phyloP scores from a whole-genome alignment of 2,888 invertebrate genomes.

The Pemphredon lugubris region DNA sequence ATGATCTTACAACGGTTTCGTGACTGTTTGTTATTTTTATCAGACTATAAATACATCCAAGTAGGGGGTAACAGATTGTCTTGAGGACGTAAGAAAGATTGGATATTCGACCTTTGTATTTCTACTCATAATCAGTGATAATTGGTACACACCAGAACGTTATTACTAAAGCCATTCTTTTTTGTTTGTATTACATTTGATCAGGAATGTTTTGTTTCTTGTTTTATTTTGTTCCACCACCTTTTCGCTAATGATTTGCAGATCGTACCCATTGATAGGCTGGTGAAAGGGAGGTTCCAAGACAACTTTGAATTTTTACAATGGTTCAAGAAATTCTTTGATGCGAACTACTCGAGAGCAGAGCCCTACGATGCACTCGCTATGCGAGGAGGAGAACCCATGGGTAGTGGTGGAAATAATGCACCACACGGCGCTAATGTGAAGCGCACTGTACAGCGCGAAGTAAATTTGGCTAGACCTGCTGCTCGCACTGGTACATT shows the following conservation, averaged over 20 bases:
- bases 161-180: too few species aligned
- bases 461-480: slow-evolving; percentile 83
- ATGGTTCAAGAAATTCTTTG: slow-evolving; percentile 99
- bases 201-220: slow-evolving; percentile 49
- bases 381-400: slow-evolving; percentile 91
- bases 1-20: slow-evolving; percentile 36
- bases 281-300: slow-evolving; percentile 99
- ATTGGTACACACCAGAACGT: too few species aligned
- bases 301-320: slow-evolving; percentile 99
- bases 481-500: slow-evolving; percentile 85
- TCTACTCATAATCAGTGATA: too few species aligned
- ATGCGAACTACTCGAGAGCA: slow-evolving; percentile 97
- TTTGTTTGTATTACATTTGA: too few species aligned
- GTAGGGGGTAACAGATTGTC: slow-evolving; percentile 46
- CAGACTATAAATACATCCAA: slow-evolving; percentile 51
- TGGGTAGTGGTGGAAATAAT: slow-evolving; percentile 89
- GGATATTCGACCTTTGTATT: slow-evolving; percentile 39
- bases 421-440: slow-evolving; percentile 83
- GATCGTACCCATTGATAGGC: slow-evolving; percentile 95
- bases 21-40: slow-evolving; percentile 55
- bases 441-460: slow-evolving; percentile 82
- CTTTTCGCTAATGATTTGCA: slow-evolving; percentile 82
- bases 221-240: slow-evolving; percentile 63
- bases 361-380: slow-evolving; percentile 93
- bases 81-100: slow-evolving; percentile 26